Base-by-base conservation (phyloP, 2,113 vertebrate species). In the Lagopus muta region DNA sequence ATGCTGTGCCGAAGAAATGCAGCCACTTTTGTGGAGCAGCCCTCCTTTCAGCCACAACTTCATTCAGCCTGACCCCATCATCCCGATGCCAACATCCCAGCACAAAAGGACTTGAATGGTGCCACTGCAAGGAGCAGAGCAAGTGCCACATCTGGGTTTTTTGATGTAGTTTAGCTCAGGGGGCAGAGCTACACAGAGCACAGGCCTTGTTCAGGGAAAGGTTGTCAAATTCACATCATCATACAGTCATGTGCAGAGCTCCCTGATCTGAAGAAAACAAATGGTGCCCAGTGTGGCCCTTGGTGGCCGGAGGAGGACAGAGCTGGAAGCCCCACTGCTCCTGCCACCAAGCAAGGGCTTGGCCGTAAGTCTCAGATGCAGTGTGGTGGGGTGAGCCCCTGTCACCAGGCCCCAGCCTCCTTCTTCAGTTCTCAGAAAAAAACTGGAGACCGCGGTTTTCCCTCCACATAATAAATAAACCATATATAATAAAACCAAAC, bases 301-400 rank as follows among this genome's bases (percentile, higher is more conserved):
- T 36, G 27, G 0, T 2, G 21, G 2, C 10, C 7, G 6, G 11
- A 86, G 25, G 4, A 19, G 6, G 22, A 11, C 24, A 17, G 21
- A 70, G 2, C 14, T 50, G 24, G 14, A 62, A 74, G 13, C 7
- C 13, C 18, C 17, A 21, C 8, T 6, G 13, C 13, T 67, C 66
- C 81, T 40, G 45, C 81, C 7, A 3, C 16, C 22, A 13, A 27
- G 36, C 28, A 64, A 77, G 14, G 38, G 4, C 32, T 64, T 52
- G 19, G 18, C 21, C 34, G 18, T 8, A 42, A 62, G 36, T 69
- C 14, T 72, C 20, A 72, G 12, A 14, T 0, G 8, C 30, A 9
- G 28, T 8, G 2, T 1, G 2, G 18, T 34, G 5, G 7, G 11
- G 2, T 21, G 14, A 83, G 42, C 21, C 47, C 13, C 28, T 76